These are phyloP conservation scores for Melieria crassipennis DNA, from an alignment of 2,888 invertebrate genomes.

Conservation along the genomic window DNA sequence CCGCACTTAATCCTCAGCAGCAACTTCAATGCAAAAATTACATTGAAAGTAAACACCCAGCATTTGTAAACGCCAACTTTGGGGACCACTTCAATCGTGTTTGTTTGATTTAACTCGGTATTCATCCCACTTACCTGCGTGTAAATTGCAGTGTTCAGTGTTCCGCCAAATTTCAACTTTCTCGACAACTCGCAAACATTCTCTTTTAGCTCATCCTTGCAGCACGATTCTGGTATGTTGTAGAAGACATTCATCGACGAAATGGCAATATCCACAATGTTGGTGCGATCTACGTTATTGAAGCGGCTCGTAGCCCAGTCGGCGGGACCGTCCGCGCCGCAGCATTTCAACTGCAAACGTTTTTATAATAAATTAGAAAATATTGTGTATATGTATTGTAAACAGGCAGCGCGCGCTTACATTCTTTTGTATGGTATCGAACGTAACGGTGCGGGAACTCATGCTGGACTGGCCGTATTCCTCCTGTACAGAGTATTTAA, in stretches of 20 bases:
- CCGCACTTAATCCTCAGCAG: no score
- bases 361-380: slow-evolving; percentile 5
- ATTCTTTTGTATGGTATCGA: slow-evolving; percentile 75
- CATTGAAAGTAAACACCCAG: no score
- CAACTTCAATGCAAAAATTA: no score
- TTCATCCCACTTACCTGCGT: slow-evolving; percentile 64
- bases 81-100: background rate
- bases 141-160: slow-evolving; percentile 67
- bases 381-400: background rate
- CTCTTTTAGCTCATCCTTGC: slow-evolving; percentile 67
- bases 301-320: slow-evolving; percentile 78
- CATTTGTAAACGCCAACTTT: background rate
- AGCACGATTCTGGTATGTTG: slow-evolving; percentile 71
- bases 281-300: slow-evolving; percentile 67
- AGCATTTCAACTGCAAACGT: slow-evolving; percentile 74
- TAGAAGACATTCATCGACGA: slow-evolving; percentile 68
- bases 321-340: slow-evolving; percentile 77
- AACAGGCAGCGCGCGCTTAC: slow-evolving; percentile 60
- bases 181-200: slow-evolving; percentile 68
- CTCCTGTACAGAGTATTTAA: slow-evolving; percentile 72
- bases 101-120: background rate
- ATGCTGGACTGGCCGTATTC: slow-evolving; percentile 70
- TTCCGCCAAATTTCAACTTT: slow-evolving; percentile 66
- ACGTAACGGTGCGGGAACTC: slow-evolving; percentile 70
- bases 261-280: slow-evolving; percentile 67